Base-by-base conservation (phyloP, 2,888 invertebrate genomes). In the Uropetala carovei region DNA sequence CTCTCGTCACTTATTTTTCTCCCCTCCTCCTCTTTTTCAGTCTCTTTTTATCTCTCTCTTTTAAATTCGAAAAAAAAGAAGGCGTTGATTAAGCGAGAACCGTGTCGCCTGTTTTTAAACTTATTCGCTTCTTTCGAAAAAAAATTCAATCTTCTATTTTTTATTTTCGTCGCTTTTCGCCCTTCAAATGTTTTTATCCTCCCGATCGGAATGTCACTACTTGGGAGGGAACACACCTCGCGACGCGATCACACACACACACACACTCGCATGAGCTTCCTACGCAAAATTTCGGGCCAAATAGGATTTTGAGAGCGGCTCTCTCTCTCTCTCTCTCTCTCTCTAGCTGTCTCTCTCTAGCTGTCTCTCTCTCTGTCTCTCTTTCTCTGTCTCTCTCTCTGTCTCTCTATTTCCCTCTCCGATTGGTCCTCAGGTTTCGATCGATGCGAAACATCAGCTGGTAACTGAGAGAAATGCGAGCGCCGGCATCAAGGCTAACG, bases 401-500 rank as follows among this genome's bases (percentile, higher is more conserved):
- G 3, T 43, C 43, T 3, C 5, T 43, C 43, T 43, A 3, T 22
- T 75, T 75, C 75, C 75, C 16, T 22, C 27, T 43, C 57, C 18
- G 10, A n/a, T 56, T 57, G 16, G 30, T 22, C 43, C 89, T 30
- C 43, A n/a, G 16, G 16, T 18, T 64, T 43, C 16, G 30, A n/a
- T 89, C 30, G 89, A 89, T 89, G 89, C 89, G n/a, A 89, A 89
- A 89, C 89, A 89, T 9, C 89, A 60, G 60, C 83, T 83, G 83
- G 83, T 83, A 57, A 30, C 56, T 57, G 9, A 83, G 82, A 18
- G 16, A 18, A n/a, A n/a, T 11, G 75, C 75, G 75, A 75, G n/a
- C 14, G 56, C 64, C 60, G 89, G 59, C 60, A 64, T 43, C 89
- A 89, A 64, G 64, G 89, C 27, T 16, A 14, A 59, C 85, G 58